These are phyloP conservation scores for Echinarachnius parma DNA, from an alignment of 53 echinoderm and acorn worm genomes.

Conservation along the genomic window DNA sequence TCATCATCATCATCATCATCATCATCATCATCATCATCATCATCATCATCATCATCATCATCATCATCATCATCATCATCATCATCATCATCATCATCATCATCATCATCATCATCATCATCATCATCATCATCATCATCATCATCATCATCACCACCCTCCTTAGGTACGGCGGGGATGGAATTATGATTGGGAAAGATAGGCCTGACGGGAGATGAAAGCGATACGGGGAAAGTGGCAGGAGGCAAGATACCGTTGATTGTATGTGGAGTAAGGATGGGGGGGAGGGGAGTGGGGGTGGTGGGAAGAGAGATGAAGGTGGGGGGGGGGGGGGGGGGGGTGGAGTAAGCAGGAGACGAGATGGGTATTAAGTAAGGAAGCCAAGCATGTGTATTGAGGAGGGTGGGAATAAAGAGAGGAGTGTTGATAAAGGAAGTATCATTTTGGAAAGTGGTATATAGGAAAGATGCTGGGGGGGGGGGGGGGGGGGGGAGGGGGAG, in stretches of 20 bases:
- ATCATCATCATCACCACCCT: neutral
- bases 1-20: slow-evolving; percentile 20
- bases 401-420: neutral
- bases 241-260: too few relatives aligned
- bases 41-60: slow-evolving; percentile 8
- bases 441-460: neutral
- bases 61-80: slow-evolving; percentile 1
- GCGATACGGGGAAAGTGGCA: neutral
- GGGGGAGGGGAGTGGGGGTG: neutral
- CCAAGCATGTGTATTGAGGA: neutral
- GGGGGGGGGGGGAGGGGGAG: neutral
- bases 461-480: neutral
- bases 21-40: slow-evolving; percentile 18
- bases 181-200: neutral
- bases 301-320: neutral
- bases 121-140: slow-evolving; percentile 3
- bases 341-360: neutral
- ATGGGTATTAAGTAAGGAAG: neutral
- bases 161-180: too few relatives aligned
- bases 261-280: too few relatives aligned
- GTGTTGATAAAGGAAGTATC: neutral
- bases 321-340: neutral
- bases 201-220: neutral
- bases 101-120: neutral
- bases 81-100: neutral